phyloP scores from a whole-genome alignment of 2,888 invertebrate genomes.

The Pollenia griseotomentosa region DNA sequence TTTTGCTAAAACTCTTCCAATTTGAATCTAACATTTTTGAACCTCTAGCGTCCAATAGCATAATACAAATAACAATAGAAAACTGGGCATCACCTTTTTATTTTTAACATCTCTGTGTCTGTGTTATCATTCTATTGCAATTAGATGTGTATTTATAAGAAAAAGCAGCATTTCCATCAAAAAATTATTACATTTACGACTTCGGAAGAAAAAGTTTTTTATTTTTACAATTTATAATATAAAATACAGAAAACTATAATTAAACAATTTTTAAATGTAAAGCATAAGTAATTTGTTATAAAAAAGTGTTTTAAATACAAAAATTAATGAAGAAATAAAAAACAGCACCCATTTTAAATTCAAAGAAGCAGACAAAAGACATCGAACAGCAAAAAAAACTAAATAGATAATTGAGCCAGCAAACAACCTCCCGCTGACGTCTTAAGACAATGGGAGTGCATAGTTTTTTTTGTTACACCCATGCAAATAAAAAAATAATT shows the following conservation, averaged over 20 bases:
- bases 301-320: constrained; percentile 6
- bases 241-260: constrained; percentile 5
- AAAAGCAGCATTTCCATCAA: constrained; percentile 54
- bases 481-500: constrained; percentile 4
- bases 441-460: constrained; percentile 13
- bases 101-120: background rate
- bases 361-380: constrained; percentile 26
- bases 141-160: background rate
- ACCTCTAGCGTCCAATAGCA: constrained; percentile 3
- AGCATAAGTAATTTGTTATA: background rate
- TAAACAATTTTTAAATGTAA: constrained; percentile 12
- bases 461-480: constrained; percentile 5
- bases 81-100: background rate
- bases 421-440: constrained; percentile 30
- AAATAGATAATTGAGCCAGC: constrained; percentile 53
- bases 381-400: constrained; percentile 5
- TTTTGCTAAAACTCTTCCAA: background rate
- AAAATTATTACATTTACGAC: constrained; percentile 42
- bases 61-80: background rate
- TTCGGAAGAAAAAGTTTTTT: constrained; percentile 26
- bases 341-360: constrained; percentile 33
- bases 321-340: constrained; percentile 15
- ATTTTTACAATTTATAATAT: constrained; percentile 23
- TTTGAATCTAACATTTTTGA: background rate
- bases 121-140: background rate